Percentiles rank a stretch among this genome's conserved stretches.
Conservation (phyloP, 2,888 invertebrate species). For the Endomychus coccineus region DNA sequence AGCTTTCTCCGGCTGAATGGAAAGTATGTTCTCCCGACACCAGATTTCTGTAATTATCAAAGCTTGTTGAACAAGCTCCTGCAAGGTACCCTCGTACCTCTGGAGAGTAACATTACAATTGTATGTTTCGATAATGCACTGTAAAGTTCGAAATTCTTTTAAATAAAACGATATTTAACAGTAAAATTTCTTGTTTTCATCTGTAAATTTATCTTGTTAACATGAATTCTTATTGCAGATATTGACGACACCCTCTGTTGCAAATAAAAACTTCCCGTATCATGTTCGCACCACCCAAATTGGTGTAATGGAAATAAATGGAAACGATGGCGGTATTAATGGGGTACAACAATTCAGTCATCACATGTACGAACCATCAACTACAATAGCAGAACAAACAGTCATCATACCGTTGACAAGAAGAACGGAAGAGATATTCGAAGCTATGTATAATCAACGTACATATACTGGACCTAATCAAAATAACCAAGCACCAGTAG, state of each 20-base stretch:
- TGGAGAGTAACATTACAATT: too few relatives aligned
- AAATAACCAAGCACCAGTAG: constrained; percentile 10
- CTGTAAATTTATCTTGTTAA: too few relatives aligned
- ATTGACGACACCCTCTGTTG: constrained; percentile 74
- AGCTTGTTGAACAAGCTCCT: too few relatives aligned
- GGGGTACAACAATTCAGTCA: constrained; percentile 55
- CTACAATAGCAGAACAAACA: constrained; percentile 46
- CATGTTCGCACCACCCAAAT: constrained; percentile 83
- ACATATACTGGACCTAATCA: constrained; percentile 10
- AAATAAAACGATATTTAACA: too few relatives aligned
- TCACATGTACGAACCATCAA: constrained; percentile 55
- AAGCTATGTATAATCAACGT: constrained; percentile 36
- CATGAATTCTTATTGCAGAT: constrained; percentile 61
- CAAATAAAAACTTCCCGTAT: constrained; percentile 85
- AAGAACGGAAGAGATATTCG: constrained; percentile 55
- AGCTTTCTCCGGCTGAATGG: too few relatives aligned
- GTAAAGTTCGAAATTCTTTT: too few relatives aligned
- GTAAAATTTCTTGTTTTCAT: too few relatives aligned
- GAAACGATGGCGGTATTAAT: constrained; percentile 44
- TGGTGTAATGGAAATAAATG: constrained; percentile 56
- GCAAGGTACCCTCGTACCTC: too few relatives aligned
- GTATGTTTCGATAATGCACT: too few relatives aligned
- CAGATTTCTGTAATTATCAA: too few relatives aligned
- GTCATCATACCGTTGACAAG: constrained; percentile 59
- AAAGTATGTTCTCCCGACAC: too few relatives aligned